Evolutionary conservation across 2,888 invertebrate genomes (phyloP).

Genomic region (Crematogaster levior): DNA sequence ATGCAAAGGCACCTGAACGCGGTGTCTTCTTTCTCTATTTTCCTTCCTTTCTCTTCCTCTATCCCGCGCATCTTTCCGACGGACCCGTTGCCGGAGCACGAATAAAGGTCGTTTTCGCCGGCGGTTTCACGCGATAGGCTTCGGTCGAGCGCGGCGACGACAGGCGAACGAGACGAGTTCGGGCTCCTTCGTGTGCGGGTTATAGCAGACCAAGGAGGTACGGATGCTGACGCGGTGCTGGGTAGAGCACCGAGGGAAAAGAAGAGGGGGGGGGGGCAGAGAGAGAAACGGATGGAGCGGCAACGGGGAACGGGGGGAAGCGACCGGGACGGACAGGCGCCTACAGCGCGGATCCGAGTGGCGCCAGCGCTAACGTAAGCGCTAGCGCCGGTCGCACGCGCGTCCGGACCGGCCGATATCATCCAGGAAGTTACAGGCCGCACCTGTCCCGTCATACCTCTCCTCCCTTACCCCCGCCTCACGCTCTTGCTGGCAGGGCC

Average conservation of each 20-base stretch:
- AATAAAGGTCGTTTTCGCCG: constrained; percentile 68
- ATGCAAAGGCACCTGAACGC: constrained; percentile 53
- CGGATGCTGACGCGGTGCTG: constrained; percentile 45
- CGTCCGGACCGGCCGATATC: constrained; percentile 76
- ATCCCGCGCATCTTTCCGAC: constrained; percentile 58
- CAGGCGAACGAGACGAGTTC: constrained; percentile 39
- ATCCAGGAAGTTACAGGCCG: constrained; percentile 79
- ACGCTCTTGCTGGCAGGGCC: constrained; percentile 66
- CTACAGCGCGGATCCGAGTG: constrained; percentile 73
- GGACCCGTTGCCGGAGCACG: constrained; percentile 50
- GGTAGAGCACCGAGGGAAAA: not conserved
- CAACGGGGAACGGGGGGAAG: constrained; percentile 33
- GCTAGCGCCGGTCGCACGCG: constrained; percentile 72
- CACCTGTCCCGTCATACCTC: constrained; percentile 77
- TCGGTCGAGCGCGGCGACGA: constrained; percentile 41
- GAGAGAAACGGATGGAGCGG: constrained; percentile 4
- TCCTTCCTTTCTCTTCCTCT: constrained; percentile 10
- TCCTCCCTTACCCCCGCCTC: constrained; percentile 45
- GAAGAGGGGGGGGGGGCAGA: constrained; percentile 10
- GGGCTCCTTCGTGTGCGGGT: constrained; percentile 58
- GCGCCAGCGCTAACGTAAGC: constrained; percentile 77
- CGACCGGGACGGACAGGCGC: constrained; percentile 70
- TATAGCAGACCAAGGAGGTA: constrained; percentile 61
- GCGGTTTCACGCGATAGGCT: constrained; percentile 57
- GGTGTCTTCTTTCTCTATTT: not conserved